Evolutionary conservation across 2,888 invertebrate genomes (phyloP), one percentile per base, ranked within the genome.

Genomic region (Sympetrum striolatum): DNA sequence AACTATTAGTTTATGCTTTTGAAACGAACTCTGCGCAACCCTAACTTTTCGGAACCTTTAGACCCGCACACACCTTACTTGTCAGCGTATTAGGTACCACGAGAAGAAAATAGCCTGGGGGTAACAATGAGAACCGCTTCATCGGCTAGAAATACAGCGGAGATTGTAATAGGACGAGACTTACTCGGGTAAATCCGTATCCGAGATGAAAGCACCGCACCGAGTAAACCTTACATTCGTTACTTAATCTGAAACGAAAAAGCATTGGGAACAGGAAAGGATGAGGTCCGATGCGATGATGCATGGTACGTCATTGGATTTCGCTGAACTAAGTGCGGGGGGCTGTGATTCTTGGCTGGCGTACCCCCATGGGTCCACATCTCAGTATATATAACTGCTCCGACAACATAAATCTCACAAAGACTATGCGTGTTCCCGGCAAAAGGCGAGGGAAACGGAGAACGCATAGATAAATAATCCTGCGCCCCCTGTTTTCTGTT

Each of bases 281-380:
- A 58, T 12, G 15, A 37, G 60, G 39, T n/a, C 18, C n/a, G 37
- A 6, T 37, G 22, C 39, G 22, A 80, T 44, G 37, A 22, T 39
- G n/a, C 22, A 14, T 37, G 39, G 86, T 25, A 60, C 86, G 86
- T 86, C 86, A 86, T 86, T 37, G 86, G 60, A 86, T 86, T 64
- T 58, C 31, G 58, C 35, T 15, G 82, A 53, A 15, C 31, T 4
- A 18, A 35, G 35, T 35, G 86, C 2, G 60, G 31, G 37, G 22
- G 37, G 58, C 5, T 86, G 86, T 86, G 64, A 64, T 86, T 86
- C 86, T 86, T 86, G 86, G 86, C 86, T 15, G 8, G 35, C 64
- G 3, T 10, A 60, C 60, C 35, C 58, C 12, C 6, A 86, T 64
- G 39, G 58, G 35, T 37, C 86, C 86, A 86, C 86, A 64, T 86